Evolutionary conservation across 2,888 invertebrate species (phyloP), one percentile per base, ranked within the genome.

Genomic region (Lithosia quadra): DNA sequence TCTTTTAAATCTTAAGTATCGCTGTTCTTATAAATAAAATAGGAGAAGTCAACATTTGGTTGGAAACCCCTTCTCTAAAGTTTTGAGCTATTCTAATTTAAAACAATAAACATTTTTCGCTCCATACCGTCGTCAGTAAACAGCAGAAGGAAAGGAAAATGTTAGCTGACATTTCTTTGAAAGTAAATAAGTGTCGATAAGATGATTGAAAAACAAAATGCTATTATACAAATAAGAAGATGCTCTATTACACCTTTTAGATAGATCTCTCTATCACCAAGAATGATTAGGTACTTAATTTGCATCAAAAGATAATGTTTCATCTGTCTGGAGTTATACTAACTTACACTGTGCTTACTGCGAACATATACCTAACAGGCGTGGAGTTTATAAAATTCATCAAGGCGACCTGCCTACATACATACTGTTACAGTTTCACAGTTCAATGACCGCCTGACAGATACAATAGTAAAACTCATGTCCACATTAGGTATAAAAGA

Each of bases 331-430:
- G 28, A 67, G 60, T 72, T 66, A 62, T 64, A 57, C 55, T 58
- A 63, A 5, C 21, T 33, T 13, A 71, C 61, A 70, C 60, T 60
- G 66, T 11, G 36, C 13, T 65, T 62, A 67, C 63, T 68, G 65
- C 22, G n/a, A 65, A 68, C 72, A 62, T 71, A 71, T 63, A n/a
- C n/a, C n/a, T n/a, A 74, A 71, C 65, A 68, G 61, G 43, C 34
- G 58, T 55, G 72, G 76, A 76, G 68, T 72, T 76, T 71, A 73
- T 64, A 22, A 57, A 75, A 68, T 63, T 73, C 72, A 77, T 78
- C 70, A 57, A 75, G 73, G 63, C 64, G 63, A 64, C 67, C 49
- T 63, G 58, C 36, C 60, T 65, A 57, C 69, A 64, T 68, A 63
- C 61, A 55, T 75, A n/a, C n/a, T n/a, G 58, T 70, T 63, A 73